Evolutionary conservation across 2,888 invertebrate species (phyloP).

Genomic region (Hedya salicella): DNA sequence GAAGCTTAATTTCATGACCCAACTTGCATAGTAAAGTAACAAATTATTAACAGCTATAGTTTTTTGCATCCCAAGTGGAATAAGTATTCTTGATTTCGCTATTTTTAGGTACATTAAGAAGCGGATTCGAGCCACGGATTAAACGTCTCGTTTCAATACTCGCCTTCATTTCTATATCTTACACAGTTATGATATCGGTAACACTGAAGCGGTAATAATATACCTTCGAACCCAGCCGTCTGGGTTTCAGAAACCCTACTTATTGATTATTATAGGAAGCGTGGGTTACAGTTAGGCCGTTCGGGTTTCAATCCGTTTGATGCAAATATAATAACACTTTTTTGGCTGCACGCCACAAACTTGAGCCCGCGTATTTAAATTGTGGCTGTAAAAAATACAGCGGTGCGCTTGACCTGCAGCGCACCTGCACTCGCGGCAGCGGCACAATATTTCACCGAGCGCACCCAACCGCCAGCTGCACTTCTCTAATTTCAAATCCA

Average conservation of each 20-base stretch:
- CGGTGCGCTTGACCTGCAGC: slow-evolving; percentile 37
- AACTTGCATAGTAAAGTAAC: slow-evolving; percentile 46
- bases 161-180: no score
- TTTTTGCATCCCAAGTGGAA: slow-evolving; percentile 15
- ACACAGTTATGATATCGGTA: neutral
- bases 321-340: slow-evolving; percentile 42
- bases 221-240: slow-evolving; percentile 5
- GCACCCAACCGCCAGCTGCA: neutral
- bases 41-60: slow-evolving; percentile 41
- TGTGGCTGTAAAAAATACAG: slow-evolving; percentile 40
- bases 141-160: no score
- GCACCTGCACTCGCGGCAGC: slow-evolving; percentile 36
- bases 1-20: slow-evolving; percentile 56
- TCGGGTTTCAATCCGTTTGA: slow-evolving; percentile 35
- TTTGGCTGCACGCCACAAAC: slow-evolving; percentile 42
- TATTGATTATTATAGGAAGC: neutral
- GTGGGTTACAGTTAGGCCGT: neutral
- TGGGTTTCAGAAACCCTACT: slow-evolving; percentile 31
- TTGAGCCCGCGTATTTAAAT: slow-evolving; percentile 38
- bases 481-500: slow-evolving; percentile 19
- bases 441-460: slow-evolving; percentile 41
- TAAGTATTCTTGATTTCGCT: neutral
- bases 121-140: slow-evolving; percentile 1
- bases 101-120: slow-evolving; percentile 11
- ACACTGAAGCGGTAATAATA: neutral